These are phyloP conservation scores for Cladopsammia gracilis DNA, from an alignment of 64 coral and sea anemone species.

Conservation along the genomic window DNA sequence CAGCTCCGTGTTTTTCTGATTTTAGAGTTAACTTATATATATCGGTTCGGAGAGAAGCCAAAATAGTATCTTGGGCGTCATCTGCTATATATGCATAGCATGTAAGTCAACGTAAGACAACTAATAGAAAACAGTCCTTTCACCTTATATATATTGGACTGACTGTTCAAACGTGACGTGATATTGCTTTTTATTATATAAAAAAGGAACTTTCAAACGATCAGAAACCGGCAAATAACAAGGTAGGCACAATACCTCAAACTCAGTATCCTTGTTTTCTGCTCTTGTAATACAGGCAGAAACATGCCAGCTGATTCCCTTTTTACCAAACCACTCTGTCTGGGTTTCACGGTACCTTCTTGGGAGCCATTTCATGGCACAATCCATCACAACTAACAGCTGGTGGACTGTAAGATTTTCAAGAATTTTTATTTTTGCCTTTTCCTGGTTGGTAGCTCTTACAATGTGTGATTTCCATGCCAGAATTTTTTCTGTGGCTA, in stretches of 20 bases:
- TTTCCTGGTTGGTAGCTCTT: conserved; percentile 55
- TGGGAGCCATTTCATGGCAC: conserved; percentile 80
- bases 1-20: too few relatives aligned
- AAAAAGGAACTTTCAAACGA: neutral
- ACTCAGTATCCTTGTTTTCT: conserved; percentile 34
- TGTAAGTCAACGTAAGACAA: too few relatives aligned
- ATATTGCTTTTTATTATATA: too few relatives aligned
- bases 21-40: too few relatives aligned
- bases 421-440: conserved; percentile 45
- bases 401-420: conserved; percentile 38
- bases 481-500: conserved; percentile 37
- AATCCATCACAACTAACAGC: conserved; percentile 66
- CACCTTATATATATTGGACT: too few relatives aligned
- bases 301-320: conserved; percentile 66
- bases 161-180: too few relatives aligned
- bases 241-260: neutral
- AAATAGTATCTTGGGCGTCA: too few relatives aligned
- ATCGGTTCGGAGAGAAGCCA: too few relatives aligned
- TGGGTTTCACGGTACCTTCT: conserved; percentile 58
- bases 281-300: conserved; percentile 48
- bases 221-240: neutral
- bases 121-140: too few relatives aligned
- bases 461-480: conserved; percentile 71
- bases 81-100: too few relatives aligned
- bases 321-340: conserved; percentile 72